phyloP scores from a whole-genome alignment of 2,888 invertebrate genomes.

The Cremastobaeus sp. region DNA sequence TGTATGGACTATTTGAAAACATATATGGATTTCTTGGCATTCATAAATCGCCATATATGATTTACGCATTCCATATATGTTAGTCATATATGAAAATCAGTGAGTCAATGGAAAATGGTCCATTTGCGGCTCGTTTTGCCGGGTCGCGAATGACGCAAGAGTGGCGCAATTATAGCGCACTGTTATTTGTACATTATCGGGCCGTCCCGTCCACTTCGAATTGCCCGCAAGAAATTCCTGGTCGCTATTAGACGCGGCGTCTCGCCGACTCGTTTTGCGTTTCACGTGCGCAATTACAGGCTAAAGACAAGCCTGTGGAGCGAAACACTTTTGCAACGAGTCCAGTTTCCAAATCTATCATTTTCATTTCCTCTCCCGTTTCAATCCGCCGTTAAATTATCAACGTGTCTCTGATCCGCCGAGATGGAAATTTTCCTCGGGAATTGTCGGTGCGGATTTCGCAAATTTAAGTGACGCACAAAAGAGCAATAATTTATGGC shows the following conservation, averaged over 20 bases:
- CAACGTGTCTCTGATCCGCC: too few relatives aligned
- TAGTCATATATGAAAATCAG: too few relatives aligned
- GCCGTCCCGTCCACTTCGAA: conserved; percentile 33
- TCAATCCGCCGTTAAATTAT: too few relatives aligned
- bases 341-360: too few relatives aligned
- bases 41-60: too few relatives aligned
- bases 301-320: conserved; percentile 13
- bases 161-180: conserved; percentile 28
- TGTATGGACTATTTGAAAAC: too few relatives aligned
- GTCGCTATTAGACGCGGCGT: conserved; percentile 41
- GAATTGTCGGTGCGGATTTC: conserved; percentile 8
- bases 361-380: not conserved
- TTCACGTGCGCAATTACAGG: conserved; percentile 25
- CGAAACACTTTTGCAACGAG: not conserved
- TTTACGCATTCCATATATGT: too few relatives aligned
- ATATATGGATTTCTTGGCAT: too few relatives aligned
- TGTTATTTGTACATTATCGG: conserved; percentile 44
- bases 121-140: conserved; percentile 19
- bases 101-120: too few relatives aligned
- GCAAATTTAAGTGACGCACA: too few relatives aligned
- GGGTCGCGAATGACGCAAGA: conserved; percentile 20
- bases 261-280: conserved; percentile 42
- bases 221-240: conserved; percentile 47
- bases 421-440: too few relatives aligned
- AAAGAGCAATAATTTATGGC: conserved; percentile 28